Conservation (phyloP, 35 echinoderm and acorn worm species). For the Holothuria glaberrima region DNA sequence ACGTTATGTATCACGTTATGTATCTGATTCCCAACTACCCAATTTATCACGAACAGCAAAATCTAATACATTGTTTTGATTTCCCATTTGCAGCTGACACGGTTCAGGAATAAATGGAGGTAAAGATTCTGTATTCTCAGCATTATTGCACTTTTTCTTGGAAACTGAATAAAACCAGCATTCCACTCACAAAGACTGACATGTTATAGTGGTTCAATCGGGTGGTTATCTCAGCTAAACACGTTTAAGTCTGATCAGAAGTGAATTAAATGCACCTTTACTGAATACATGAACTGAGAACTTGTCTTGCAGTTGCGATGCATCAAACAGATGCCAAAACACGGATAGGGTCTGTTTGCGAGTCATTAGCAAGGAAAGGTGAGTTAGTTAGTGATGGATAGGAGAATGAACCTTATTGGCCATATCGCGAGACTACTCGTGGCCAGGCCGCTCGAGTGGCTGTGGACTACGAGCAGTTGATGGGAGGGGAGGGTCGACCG, state of each 20-base stretch:
- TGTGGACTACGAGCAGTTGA: background rate
- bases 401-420: conserved; percentile 12
- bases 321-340: background rate
- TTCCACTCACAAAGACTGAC: conserved; percentile 16
- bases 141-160: conserved; percentile 32
- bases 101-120: conserved; percentile 30
- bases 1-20: background rate
- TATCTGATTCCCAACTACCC: conserved; percentile 8
- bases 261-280: conserved; percentile 23
- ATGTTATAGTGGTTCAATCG: background rate
- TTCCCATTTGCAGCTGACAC: conserved; percentile 35
- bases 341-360: background rate
- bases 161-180: conserved; percentile 19
- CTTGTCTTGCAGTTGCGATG: background rate
- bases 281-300: background rate
- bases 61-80: conserved; percentile 13
- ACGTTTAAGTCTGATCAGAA: conserved; percentile 12
- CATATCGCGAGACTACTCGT: background rate
- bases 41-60: conserved; percentile 9
- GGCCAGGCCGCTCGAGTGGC: background rate
- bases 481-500: background rate
- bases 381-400: conserved; percentile 5
- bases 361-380: conserved; percentile 5
- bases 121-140: conserved; percentile 15
- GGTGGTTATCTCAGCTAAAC: conserved; percentile 35